These are phyloP conservation scores for Calliopum simillimum DNA, from an alignment of 2,888 invertebrate genomes.

Conservation along the genomic window DNA sequence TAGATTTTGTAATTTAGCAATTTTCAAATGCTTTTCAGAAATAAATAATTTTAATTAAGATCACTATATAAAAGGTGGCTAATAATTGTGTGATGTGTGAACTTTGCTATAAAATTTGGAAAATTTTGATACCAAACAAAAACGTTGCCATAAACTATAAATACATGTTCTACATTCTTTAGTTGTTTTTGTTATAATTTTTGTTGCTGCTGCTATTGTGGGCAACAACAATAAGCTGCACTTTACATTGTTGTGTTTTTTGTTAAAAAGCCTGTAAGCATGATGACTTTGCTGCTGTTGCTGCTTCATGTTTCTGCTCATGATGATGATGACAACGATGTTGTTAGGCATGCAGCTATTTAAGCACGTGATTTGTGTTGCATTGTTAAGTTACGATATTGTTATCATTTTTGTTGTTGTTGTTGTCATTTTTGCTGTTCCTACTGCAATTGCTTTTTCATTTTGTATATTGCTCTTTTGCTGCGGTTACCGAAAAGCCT, in stretches of 20 bases:
- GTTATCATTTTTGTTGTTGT: constrained; percentile 14
- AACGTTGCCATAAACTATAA: no score
- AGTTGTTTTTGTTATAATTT: not conserved
- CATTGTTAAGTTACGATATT: not conserved
- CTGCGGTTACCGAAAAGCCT: no score
- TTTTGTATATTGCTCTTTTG: no score
- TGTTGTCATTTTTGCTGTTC: constrained; percentile 21
- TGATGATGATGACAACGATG: not conserved
- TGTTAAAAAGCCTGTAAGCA: not conserved
- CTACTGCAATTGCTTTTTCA: constrained; percentile 6
- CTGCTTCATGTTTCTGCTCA: not conserved
- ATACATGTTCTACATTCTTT: not conserved
- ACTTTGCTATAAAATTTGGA: no score
- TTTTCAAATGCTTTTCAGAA: no score
- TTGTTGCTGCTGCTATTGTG: not conserved
- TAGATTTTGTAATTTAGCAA: no score
- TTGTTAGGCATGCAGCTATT: not conserved
- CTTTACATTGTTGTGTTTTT: no score
- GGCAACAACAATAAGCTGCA: not conserved
- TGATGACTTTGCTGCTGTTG: constrained; percentile 2
- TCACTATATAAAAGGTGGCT: no score
- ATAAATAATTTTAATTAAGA: no score
- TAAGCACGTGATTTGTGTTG: constrained; percentile 13
- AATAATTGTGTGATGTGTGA: no score
- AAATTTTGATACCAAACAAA: no score